A percentile compares a stretch with the other conserved stretches of the same genome.
Conservation (phyloP, 2,113 vertebrate species). For the Crypturellus undulatus region DNA sequence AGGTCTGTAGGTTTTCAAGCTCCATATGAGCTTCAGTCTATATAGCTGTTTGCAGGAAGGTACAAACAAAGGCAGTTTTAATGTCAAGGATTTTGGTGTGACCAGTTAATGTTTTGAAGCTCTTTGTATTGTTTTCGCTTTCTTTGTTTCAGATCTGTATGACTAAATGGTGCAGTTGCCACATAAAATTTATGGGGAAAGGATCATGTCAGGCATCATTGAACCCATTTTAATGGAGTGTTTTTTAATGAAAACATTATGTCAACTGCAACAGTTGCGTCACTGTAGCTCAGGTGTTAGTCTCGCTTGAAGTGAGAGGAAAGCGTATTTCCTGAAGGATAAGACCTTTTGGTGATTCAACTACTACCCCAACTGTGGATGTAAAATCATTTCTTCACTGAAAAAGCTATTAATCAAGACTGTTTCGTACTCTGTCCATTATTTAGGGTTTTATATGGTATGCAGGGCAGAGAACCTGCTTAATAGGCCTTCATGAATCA, state of each 20-base stretch:
- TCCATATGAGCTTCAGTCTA: background rate
- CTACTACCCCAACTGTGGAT: background rate
- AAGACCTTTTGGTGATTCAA: background rate
- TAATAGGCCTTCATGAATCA: background rate
- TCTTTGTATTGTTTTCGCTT: background rate
- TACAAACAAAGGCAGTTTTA: background rate
- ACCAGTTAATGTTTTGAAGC: background rate
- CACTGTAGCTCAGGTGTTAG: background rate
- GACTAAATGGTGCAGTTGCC: background rate
- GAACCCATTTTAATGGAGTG: background rate
- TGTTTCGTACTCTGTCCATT: accelerated
- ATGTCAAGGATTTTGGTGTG: background rate
- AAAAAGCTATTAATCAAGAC: background rate
- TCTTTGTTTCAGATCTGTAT: background rate
- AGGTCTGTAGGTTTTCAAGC: background rate
- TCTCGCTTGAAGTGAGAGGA: background rate
- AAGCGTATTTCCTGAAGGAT: background rate
- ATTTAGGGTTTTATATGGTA: background rate
- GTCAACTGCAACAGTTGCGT: background rate
- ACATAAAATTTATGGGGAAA: background rate
- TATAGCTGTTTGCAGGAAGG: background rate
- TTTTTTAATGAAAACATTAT: background rate
- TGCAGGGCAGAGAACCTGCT: background rate
- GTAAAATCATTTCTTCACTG: background rate
- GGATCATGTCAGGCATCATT: background rate